phyloP scores from a whole-genome alignment of 2,888 invertebrate species.

The Conomelus anceps region DNA sequence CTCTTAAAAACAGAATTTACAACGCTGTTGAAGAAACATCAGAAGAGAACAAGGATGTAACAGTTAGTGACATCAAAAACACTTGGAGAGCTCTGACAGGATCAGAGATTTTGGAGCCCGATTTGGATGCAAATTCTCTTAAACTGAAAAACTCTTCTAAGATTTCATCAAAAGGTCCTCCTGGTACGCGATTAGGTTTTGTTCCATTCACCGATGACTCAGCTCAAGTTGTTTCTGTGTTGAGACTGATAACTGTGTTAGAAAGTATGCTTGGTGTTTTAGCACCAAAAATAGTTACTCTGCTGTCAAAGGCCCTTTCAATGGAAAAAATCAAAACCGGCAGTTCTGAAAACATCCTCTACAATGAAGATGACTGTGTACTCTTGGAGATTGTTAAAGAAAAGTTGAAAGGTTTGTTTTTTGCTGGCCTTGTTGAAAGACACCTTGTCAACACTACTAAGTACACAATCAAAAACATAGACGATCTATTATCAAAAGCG shows the following conservation, averaged over 20 bases:
- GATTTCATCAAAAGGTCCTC: slow-evolving; percentile 10
- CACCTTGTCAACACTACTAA: slow-evolving; percentile 64
- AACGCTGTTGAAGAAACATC: slow-evolving; percentile 4
- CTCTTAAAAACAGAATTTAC: slow-evolving; percentile 37
- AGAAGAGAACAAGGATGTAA: slow-evolving; percentile 26
- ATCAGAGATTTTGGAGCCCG: slow-evolving; percentile 35
- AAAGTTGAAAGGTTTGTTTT: slow-evolving; percentile 70
- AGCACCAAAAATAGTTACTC: slow-evolving; percentile 68
- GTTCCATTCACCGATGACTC: slow-evolving; percentile 7
- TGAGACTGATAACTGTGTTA: slow-evolving; percentile 69
- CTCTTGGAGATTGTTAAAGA: slow-evolving; percentile 80
- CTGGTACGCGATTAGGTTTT: slow-evolving; percentile 14
- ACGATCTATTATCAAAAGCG: slow-evolving; percentile 63
- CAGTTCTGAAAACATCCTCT: slow-evolving; percentile 59
- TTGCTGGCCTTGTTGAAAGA: slow-evolving; percentile 59
- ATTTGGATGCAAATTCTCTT: neutral
- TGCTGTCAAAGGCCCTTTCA: slow-evolving; percentile 68
- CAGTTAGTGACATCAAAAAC: slow-evolving; percentile 35
- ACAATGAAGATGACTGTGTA: slow-evolving; percentile 64
- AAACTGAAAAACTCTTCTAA: no score
- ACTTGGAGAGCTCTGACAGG: slow-evolving; percentile 37
- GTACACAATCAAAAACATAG: slow-evolving; percentile 67
- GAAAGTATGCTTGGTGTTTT: slow-evolving; percentile 79
- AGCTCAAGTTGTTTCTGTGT: slow-evolving; percentile 50
- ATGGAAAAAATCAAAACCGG: slow-evolving; percentile 58